A percentile compares a stretch with the other conserved stretches of the same genome.
phyloP scores from a whole-genome alignment of 2,113 vertebrate genomes.

The Austrofundulus limnaeus region DNA sequence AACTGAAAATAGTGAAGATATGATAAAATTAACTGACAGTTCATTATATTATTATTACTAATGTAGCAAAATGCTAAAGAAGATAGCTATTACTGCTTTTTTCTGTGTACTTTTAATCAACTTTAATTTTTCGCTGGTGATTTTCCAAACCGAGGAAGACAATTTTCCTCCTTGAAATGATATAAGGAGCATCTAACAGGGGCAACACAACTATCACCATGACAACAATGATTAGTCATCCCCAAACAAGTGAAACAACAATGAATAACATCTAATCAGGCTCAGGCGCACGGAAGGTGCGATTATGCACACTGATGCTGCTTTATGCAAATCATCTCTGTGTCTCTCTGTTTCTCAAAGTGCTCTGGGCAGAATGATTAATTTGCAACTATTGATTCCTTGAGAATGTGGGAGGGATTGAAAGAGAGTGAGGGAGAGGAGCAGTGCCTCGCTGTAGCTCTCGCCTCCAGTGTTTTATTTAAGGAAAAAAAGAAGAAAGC shows the following conservation, averaged over 20 bases:
- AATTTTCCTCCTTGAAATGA: constrained; percentile 46
- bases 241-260: constrained; percentile 67
- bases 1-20: no score
- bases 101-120: no score
- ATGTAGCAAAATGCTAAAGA: no score
- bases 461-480: constrained; percentile 56
- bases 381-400: constrained; percentile 76
- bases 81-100: no score
- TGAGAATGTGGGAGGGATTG: constrained; percentile 66
- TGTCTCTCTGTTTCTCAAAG: constrained; percentile 36
- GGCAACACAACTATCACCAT: constrained; percentile 61
- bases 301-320: constrained; percentile 53
- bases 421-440: constrained; percentile 49
- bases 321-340: constrained; percentile 51
- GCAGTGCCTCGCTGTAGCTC: constrained; percentile 74
- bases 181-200: constrained; percentile 47
- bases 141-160: constrained; percentile 17
- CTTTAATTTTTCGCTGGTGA: constrained; percentile 24
- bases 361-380: constrained; percentile 71
- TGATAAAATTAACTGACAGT: no score
- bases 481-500: constrained; percentile 46
- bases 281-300: constrained; percentile 54
- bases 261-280: constrained; percentile 67
- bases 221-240: constrained; percentile 67
- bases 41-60: no score